Evolutionary conservation across 2,113 vertebrate species (phyloP), one percentile per base, ranked within the genome.

Genomic region (Asarcornis scutulata): DNA sequence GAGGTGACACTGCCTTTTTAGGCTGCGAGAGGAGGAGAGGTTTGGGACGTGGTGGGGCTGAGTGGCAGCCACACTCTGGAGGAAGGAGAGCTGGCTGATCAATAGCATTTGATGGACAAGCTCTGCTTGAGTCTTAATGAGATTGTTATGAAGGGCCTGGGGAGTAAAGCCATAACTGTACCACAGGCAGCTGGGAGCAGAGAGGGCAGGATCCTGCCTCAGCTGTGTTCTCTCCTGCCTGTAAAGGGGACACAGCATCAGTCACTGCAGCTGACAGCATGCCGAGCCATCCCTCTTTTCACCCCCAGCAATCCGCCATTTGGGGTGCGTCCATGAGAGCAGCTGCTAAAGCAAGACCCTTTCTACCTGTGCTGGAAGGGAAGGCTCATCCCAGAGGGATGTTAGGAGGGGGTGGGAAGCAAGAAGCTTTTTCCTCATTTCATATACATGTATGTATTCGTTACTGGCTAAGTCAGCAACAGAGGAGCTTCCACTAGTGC

Each of bases 121-220:
- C 50, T 83, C 50, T 53, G 56, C 80, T 83, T 91, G 86, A 93
- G 83, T 53, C 88, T 81, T 58, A 44, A 25, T 62, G 9, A 64
- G 50, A 71, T 40, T 83, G 31, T 38, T 78, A 18, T 69, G 55
- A 1, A 1, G 73, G 72, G 40, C 56, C 44, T 83, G 9, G 46
- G 31, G 72, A 59, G 34, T 86, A 77, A 86, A 90, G 56, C 73
- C 64, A 42, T 29, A 64, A 68, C 68, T 88, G 94, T 91, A 79
- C 88, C 83, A 34, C 9, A 9, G 80, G 69, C 32, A 0, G 62
- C 29, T 84, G 80, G 88, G 53, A 84, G 36, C 2, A 2, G 66
- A 73, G 38, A 75, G 48, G 85, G 68, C 34, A 53, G 93, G 42
- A 84, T 68, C 44, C 50, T 36, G 12, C 83, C 38, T 68, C 73